Evolutionary conservation across 2,113 vertebrate genomes (phyloP).

Genomic region (Thunnus maccoyii): DNA sequence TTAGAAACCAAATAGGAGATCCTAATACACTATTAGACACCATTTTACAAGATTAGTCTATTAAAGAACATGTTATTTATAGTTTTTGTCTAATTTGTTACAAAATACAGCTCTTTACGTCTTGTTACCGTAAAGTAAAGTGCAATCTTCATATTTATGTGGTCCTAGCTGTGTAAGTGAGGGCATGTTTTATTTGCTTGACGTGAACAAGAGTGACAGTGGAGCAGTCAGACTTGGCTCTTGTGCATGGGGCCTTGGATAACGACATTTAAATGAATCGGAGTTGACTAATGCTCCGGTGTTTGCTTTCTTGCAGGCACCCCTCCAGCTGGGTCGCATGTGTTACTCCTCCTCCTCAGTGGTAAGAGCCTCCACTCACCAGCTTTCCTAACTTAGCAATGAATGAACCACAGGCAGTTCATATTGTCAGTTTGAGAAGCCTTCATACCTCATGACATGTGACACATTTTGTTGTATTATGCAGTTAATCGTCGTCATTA

Average conservation of each 20-base stretch:
- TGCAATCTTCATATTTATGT: background rate
- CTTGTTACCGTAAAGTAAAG: too few relatives aligned
- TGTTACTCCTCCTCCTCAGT: conserved; percentile 80
- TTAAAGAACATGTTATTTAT: too few relatives aligned
- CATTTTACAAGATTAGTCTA: too few relatives aligned
- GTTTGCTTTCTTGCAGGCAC: conserved; percentile 65
- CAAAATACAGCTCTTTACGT: too few relatives aligned
- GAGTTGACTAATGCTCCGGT: conserved; percentile 5
- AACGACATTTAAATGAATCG: background rate
- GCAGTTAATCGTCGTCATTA: too few relatives aligned
- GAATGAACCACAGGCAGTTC: background rate
- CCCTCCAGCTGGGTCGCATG: conserved; percentile 72
- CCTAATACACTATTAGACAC: too few relatives aligned
- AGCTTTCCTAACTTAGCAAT: background rate
- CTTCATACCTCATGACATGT: too few relatives aligned
- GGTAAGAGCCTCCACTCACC: conserved; percentile 63
- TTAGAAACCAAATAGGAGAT: too few relatives aligned
- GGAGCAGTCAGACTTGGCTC: background rate
- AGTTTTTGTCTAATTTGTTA: too few relatives aligned
- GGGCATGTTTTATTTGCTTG: conserved; percentile 3
- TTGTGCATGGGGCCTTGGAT: background rate
- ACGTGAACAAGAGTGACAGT: background rate
- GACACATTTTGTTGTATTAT: too few relatives aligned
- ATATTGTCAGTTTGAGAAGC: too few relatives aligned
- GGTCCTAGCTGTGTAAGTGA: background rate